These are phyloP conservation scores for Nothoprocta perdicaria DNA, from an alignment of 2,113 vertebrate genomes.

Conservation along the genomic window DNA sequence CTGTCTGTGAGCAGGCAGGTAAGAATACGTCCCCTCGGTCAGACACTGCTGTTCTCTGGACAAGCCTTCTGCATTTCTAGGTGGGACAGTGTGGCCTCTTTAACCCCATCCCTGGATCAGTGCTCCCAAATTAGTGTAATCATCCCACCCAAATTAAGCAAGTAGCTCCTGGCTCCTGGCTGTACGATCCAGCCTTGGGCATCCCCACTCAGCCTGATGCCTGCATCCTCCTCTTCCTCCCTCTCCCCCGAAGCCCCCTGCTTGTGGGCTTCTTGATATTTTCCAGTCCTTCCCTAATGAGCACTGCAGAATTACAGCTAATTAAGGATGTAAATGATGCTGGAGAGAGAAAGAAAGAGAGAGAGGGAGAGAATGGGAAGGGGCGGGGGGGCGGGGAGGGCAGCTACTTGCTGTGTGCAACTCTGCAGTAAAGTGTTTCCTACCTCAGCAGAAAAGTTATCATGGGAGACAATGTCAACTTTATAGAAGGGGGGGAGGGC, in stretches of 20 bases:
- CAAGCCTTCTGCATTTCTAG: background rate
- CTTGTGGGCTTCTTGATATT: conserved; percentile 76
- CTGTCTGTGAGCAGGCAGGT: fast-evolving
- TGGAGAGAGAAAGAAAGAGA: conserved; percentile 76
- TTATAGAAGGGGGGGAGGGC: conserved; percentile 67
- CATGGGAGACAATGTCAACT: conserved; percentile 88
- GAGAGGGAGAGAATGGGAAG: conserved; percentile 26
- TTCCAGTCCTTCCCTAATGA: conserved; percentile 83
- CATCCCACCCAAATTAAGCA: background rate
- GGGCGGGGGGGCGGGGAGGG: conserved; percentile 7
- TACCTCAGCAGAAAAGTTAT: conserved; percentile 91
- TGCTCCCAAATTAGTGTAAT: background rate
- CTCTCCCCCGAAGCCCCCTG: conserved; percentile 48
- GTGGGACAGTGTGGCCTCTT: conserved; percentile 17
- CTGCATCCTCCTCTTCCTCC: background rate
- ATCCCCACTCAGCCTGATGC: background rate
- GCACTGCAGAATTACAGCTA: conserved; percentile 88
- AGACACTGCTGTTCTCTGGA: background rate
- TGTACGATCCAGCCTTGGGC: background rate
- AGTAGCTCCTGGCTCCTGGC: background rate
- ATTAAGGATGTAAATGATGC: conserved; percentile 92
- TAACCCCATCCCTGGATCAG: background rate
- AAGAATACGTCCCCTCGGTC: background rate
- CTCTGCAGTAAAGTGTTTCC: conserved; percentile 90
- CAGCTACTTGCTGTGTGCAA: conserved; percentile 82